Evolutionary conservation across 2,888 invertebrate genomes (phyloP), one percentile per base, ranked within the genome.

Genomic region (Gonocerus acuteangulatus): DNA sequence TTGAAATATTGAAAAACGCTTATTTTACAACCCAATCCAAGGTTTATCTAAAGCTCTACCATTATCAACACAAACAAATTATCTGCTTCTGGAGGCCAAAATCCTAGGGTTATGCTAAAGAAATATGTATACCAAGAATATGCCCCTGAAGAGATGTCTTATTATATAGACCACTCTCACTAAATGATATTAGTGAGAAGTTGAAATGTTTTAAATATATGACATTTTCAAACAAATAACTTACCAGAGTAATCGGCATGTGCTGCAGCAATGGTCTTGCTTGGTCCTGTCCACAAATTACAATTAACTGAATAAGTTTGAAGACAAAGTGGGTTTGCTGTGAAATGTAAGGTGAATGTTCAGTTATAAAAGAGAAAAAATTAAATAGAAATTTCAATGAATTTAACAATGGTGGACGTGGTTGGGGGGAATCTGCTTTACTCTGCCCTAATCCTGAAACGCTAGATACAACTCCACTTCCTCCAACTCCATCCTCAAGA

Each of bases 281-380:
- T 68, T 84, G 79, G 52, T 87, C 85, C 56, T 83, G 83, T 1
- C 89, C 89, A 73, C 86, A 86, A 68, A 85, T 83, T 1, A 90
- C 89, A 48, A 87, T 78, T 65, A 84, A 79, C 52, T 84, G 81
- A 34, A 91, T 76, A 71, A 91, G 86, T 70, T 89, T 84, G 69
- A 87, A 82, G 60, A 89, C 86, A 71, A 91, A 91, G 71, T 88
- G 84, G 0, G 89, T 87, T 72, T 89, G 88, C 54, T 89, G 88
- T 1, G 89, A 87, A 0, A 90, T 80, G 69, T 86, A 84, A n/a
- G 89, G 87, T 60, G 86, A 84, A 69, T 81, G 79, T 1, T 80
- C 81, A 44, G 82, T 85, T 54, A 86, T 77, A 67, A 84, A 82
- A 23, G 84, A 81, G 69, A 89, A 87, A 27, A 84, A 82, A 62